A percentile compares a stretch with the other conserved stretches of the same genome.
Conservation (phyloP, 2,797 vertebrate genomes). For the Anabas testudineus region DNA sequence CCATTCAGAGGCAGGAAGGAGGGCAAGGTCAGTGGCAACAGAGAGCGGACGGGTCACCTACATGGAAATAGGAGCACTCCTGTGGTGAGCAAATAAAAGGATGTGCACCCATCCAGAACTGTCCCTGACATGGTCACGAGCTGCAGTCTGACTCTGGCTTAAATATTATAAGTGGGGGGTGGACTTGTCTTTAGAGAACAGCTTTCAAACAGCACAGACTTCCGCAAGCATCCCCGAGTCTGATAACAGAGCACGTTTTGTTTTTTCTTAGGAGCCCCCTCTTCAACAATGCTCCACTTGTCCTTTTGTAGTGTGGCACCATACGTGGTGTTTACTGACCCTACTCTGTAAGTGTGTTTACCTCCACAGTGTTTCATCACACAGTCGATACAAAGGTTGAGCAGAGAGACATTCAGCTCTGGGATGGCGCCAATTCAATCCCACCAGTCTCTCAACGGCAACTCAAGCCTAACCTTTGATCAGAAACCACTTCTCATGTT, state of each 20-base stretch:
- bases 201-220: constrained; percentile 65
- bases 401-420: constrained; percentile 55
- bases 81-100: constrained; percentile 75
- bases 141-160: constrained; percentile 45
- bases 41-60: constrained; percentile 79
- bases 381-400: constrained; percentile 59
- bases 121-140: constrained; percentile 58
- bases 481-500: constrained; percentile 46
- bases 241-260: constrained; percentile 51
- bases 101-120: constrained; percentile 79
- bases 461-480: constrained; percentile 57
- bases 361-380: constrained; percentile 65
- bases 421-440: constrained; percentile 52
- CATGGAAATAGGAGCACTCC: constrained; percentile 70
- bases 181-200: constrained; percentile 48
- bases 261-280: neutral
- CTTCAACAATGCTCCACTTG: constrained; percentile 64
- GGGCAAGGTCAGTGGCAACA: constrained; percentile 71
- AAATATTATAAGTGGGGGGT: constrained; percentile 10
- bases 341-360: constrained; percentile 52
- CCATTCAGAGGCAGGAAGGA: constrained; percentile 60
- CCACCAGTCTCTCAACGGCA: constrained; percentile 28
- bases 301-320: constrained; percentile 51
- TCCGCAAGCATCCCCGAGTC: constrained; percentile 49
- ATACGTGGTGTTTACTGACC: constrained; percentile 36